A percentile compares a stretch with the other conserved stretches of the same genome.
These are phyloP conservation scores for Drosophila quasianomalipes DNA, from an alignment of 2,888 invertebrate genomes.

Conservation along the genomic window DNA sequence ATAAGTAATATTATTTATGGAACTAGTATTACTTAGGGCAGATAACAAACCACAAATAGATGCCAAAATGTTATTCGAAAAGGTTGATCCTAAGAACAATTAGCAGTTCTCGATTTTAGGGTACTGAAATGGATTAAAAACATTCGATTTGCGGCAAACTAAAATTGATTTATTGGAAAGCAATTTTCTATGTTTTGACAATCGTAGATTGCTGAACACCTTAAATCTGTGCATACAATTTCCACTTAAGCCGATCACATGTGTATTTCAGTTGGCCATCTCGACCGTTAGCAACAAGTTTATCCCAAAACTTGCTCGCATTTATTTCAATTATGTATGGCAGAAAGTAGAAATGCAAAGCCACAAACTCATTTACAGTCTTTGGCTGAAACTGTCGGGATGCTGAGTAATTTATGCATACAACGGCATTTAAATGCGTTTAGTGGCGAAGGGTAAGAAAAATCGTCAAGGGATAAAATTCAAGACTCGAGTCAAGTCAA, in stretches of 20 bases:
- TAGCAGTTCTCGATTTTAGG: background rate
- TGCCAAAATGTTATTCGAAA: background rate
- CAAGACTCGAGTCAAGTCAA: background rate
- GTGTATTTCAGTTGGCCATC: conserved; percentile 28
- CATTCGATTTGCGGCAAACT: background rate
- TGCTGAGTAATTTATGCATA: conserved; percentile 70
- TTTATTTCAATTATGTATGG: conserved; percentile 58
- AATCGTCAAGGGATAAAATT: conserved; percentile 11
- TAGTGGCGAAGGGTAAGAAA: conserved; percentile 12
- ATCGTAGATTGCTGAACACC: background rate
- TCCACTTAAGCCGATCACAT: conserved; percentile 2
- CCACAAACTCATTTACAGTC: conserved; percentile 65
- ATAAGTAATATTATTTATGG: background rate
- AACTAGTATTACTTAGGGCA: background rate
- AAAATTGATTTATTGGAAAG: background rate
- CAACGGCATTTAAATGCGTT: conserved; percentile 67
- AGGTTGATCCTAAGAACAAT: background rate
- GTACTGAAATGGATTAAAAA: background rate
- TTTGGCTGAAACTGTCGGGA: conserved; percentile 56
- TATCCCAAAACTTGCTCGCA: conserved; percentile 16
- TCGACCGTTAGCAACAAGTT: conserved; percentile 32
- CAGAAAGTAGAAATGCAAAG: conserved; percentile 17
- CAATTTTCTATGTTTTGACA: background rate
- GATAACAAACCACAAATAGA: background rate
- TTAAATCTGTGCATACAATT: conserved; percentile 2